Percentiles rank a stretch among this genome's conserved stretches.
Evolutionary conservation across 2,888 invertebrate genomes (phyloP).

Genomic region (Himalopsyche tibetana): DNA sequence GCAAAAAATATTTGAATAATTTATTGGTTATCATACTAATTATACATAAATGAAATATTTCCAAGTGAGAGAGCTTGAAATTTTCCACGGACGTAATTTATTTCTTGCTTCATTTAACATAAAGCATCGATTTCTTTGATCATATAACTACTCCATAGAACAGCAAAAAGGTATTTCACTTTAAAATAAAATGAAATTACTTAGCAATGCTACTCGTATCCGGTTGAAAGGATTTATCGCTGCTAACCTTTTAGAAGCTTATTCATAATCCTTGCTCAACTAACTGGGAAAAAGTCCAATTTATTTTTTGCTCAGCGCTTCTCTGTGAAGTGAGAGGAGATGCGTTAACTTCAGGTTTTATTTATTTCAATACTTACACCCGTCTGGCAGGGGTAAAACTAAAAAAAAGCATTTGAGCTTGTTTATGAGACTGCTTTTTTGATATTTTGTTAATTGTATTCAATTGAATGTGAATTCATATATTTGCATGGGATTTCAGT

Average conservation of each 20-base stretch:
- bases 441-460: neutral
- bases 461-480: neutral
- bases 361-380: conserved; percentile 26
- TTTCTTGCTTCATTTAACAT: neutral
- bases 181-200: conserved; percentile 30
- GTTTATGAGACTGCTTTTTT: neutral
- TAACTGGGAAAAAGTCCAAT: conserved; percentile 46
- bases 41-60: too few species aligned
- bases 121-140: neutral
- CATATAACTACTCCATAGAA: neutral
- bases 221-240: conserved; percentile 29
- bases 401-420: neutral
- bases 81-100: too few species aligned
- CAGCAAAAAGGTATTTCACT: conserved; percentile 31
- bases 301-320: conserved; percentile 32
- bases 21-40: too few species aligned
- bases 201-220: conserved; percentile 26
- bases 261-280: conserved; percentile 44
- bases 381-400: neutral
- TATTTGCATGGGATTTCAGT: neutral
- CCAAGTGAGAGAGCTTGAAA: too few species aligned
- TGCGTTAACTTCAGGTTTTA: conserved; percentile 37
- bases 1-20: too few species aligned
- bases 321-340: neutral
- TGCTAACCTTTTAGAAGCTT: conserved; percentile 35